Evolutionary conservation across 2,113 vertebrate genomes (phyloP).

Genomic region (Callaeas wilsoni): DNA sequence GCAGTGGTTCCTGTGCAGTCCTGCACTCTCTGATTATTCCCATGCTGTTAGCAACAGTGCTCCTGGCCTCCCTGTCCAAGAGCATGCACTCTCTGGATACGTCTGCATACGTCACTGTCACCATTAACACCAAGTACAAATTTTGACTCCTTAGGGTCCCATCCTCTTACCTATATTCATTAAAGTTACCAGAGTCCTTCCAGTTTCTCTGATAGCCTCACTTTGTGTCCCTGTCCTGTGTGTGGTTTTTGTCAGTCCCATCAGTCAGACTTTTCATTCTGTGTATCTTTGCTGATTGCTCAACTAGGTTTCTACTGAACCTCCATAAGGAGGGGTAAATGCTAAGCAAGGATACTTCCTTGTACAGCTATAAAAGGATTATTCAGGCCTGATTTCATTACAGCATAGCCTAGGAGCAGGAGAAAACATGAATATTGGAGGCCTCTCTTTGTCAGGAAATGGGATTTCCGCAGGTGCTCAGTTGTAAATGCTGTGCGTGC

Average conservation of each 20-base stretch:
- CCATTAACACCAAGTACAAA: not conserved
- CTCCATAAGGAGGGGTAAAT: not conserved
- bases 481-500: slow-evolving; percentile 32
- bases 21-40: not conserved
- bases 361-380: not conserved
- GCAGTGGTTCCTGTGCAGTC: not conserved
- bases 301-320: not conserved
- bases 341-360: not conserved
- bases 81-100: not conserved
- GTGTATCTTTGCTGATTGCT: not conserved
- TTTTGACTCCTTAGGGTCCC: not conserved
- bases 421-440: slow-evolving; percentile 19
- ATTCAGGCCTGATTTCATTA: not conserved
- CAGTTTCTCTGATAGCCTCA: not conserved
- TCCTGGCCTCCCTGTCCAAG: not conserved
- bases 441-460: slow-evolving; percentile 44
- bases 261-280: not conserved
- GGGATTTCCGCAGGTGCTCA: slow-evolving; percentile 46
- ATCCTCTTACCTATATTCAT: not conserved
- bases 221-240: not conserved
- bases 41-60: not conserved
- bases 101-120: not conserved
- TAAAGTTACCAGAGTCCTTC: not conserved
- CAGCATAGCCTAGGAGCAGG: not conserved
- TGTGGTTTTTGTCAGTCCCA: not conserved